A percentile compares a stretch with the other conserved stretches of the same genome.
Conservation (phyloP, 1,140 invertebrate genomes). For the Drosophila lowei region DNA sequence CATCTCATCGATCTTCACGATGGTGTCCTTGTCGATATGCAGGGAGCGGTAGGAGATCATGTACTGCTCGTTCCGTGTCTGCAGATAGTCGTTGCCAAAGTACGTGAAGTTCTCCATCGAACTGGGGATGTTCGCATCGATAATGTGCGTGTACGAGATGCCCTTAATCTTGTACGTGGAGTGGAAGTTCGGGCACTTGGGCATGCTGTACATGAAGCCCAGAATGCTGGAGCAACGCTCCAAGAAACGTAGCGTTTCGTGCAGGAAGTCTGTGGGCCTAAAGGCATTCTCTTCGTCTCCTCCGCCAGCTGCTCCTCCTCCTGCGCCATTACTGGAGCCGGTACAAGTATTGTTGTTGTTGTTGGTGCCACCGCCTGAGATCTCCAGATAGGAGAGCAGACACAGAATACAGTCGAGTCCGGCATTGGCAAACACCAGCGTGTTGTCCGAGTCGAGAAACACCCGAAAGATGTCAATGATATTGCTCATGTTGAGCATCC, state of each 20-base stretch:
- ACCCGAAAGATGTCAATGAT: slow-evolving; percentile 96
- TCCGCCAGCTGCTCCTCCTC: slow-evolving; percentile 67
- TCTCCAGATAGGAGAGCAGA: slow-evolving; percentile 86
- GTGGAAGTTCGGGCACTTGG: slow-evolving; percentile 96
- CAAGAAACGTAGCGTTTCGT: slow-evolving; percentile 93
- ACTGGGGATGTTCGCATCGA: slow-evolving; percentile 93
- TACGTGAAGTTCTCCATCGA: slow-evolving; percentile 87
- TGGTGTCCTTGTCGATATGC: slow-evolving; percentile 85
- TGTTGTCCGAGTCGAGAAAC: slow-evolving; percentile 95
- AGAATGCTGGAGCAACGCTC: slow-evolving; percentile 93
- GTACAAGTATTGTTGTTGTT: slow-evolving; percentile 12
- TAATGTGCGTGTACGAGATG: slow-evolving; percentile 89
- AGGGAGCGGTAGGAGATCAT: slow-evolving; percentile 85
- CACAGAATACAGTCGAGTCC: slow-evolving; percentile 96
- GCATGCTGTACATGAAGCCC: slow-evolving; percentile 96
- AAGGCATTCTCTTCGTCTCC: slow-evolving; percentile 76
- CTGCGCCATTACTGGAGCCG: slow-evolving; percentile 77
- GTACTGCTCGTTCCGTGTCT: slow-evolving; percentile 82
- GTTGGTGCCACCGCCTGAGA: slow-evolving; percentile 83
- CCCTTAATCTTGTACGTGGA: slow-evolving; percentile 93
- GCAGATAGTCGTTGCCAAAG: slow-evolving; percentile 82
- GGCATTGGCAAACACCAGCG: slow-evolving; percentile 96
- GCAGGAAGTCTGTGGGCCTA: slow-evolving; percentile 88
- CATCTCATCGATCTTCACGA: slow-evolving; percentile 86
- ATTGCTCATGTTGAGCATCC: slow-evolving; percentile 86